Base-by-base conservation (phyloP, 1,140 invertebrate species). In the Oscheius sp. region DNA sequence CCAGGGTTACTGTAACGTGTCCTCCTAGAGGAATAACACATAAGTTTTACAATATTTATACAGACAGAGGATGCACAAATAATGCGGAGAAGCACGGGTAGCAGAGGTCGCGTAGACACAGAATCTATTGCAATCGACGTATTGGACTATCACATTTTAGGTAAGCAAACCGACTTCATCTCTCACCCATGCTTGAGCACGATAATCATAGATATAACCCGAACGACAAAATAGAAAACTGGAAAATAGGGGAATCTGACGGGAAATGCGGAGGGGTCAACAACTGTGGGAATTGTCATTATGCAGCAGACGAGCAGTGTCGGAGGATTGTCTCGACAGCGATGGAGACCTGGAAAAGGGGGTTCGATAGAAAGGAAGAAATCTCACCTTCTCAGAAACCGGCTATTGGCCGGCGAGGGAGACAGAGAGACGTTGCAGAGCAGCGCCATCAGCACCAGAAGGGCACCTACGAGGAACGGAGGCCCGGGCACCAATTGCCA, bases 381-480 rank as follows among this genome's bases (percentile, higher is more conserved):
- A 7, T n/a, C 13, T 63, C 31, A 63, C 42, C 62, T 29, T 36
- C 69, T 28, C 3, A 64, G 38, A 23, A 63, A 65, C 52, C 64
- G 63, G 32, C 52, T 61, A 2, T 49, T 36, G 10, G 55, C 15
- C 3, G 72, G 34, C 13, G 59, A 38, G 28, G 52, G 38, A 2
- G 75, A 72, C n/a, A 76, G 72, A 1, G 71, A 62, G 20, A 71
- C 73, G 52, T 83, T 83, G 3, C 97, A 93, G 71, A 95, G 86
- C 79, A 97, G 88, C 34, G 96, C 96, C 85, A 93, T 91, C 76
- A 98, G 91, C 64, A 97, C 96, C 84, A 99, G 89, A 82, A 99
- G 88, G 63, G 95, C 93, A 68, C 96, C 97, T 87, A 99, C 95
- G 34, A 97, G 92, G 88, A 99, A 99, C n/a, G 96, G 95, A 58